These are phyloP conservation scores for Amphipoea oculea DNA, from an alignment of 2,888 invertebrate genomes.

Conservation along the genomic window DNA sequence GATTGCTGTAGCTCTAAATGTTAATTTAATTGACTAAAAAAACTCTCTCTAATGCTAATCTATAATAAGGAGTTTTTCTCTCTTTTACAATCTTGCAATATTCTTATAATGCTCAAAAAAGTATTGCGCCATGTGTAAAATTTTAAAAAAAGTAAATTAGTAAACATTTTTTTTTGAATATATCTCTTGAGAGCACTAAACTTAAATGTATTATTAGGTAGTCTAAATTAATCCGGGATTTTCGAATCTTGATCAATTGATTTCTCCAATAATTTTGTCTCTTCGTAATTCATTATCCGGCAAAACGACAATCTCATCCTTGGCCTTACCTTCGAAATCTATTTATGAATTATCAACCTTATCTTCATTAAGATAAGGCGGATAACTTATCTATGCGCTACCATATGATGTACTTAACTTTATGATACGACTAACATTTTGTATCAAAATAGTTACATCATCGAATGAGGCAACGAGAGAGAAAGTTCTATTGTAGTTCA, in stretches of 20 bases:
- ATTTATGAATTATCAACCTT: slow-evolving; percentile 9
- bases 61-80: too few species aligned
- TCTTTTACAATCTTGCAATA: too few species aligned
- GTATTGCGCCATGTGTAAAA: background rate
- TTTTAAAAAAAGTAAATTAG: background rate
- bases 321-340: slow-evolving; percentile 3
- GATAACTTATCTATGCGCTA: background rate
- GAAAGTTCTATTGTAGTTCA: slow-evolving; percentile 74
- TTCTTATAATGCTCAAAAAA: too few species aligned
- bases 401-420: slow-evolving; percentile 12
- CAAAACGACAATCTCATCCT: background rate
- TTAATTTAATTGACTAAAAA: too few species aligned
- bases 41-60: background rate
- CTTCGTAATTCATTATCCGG: background rate
- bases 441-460: slow-evolving; percentile 71
- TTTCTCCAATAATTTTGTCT: background rate
- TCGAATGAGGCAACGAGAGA: slow-evolving; percentile 70
- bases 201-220: background rate
- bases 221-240: background rate
- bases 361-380: background rate
- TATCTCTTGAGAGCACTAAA: background rate
- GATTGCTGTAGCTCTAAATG: too few species aligned
- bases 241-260: background rate
- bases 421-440: slow-evolving; percentile 36
- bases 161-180: too few species aligned